A percentile compares a stretch with the other conserved stretches of the same genome.
phyloP scores from a whole-genome alignment of 1,140 invertebrate species.

The Saccostrea cuccullata region DNA sequence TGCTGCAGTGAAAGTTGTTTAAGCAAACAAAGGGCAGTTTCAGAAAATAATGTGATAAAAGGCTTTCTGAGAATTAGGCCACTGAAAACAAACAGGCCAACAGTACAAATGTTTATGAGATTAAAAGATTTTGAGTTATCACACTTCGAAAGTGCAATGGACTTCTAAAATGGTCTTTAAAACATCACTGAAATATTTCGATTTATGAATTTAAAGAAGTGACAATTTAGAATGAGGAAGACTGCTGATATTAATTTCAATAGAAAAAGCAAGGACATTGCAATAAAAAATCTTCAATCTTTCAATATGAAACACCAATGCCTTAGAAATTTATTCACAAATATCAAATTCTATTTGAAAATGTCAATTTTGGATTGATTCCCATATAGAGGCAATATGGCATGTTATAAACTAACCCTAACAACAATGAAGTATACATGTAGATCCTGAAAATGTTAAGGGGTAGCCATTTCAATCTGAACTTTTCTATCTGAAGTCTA shows the following conservation, averaged over 20 bases:
- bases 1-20: constrained; percentile 7
- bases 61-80: constrained; percentile 6
- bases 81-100: background rate
- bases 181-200: no score
- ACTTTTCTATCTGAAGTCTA: background rate
- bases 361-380: no score
- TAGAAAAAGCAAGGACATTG: no score
- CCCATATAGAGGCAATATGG: no score
- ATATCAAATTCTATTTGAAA: no score
- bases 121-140: background rate
- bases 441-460: background rate
- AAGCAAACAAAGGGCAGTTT: constrained; percentile 1
- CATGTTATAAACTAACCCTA: background rate
- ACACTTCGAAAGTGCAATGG: background rate
- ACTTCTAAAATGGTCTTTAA: background rate
- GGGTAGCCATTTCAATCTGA: background rate
- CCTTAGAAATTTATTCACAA: no score
- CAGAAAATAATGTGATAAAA: constrained; percentile 20
- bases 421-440: background rate
- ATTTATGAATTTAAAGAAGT: no score
- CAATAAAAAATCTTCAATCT: no score
- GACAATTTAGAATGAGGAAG: no score
- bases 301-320: no score
- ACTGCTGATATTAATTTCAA: no score
- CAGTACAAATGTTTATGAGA: background rate